Evolutionary conservation across 1,140 invertebrate species (phyloP).

Genomic region (Ganaspis sp.): DNA sequence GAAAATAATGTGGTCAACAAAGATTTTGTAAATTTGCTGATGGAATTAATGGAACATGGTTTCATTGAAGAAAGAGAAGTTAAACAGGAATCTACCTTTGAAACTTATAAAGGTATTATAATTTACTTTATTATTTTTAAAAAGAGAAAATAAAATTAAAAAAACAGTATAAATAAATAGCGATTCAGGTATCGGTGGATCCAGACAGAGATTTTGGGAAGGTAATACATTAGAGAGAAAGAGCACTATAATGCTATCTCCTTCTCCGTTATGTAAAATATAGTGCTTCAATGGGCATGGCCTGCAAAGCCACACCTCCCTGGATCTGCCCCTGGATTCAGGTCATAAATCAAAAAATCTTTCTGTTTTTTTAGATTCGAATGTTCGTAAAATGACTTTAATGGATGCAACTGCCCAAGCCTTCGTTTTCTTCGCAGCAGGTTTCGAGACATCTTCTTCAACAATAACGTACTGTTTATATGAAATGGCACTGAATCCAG

Average conservation of each 20-base stretch:
- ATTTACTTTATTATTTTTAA: background rate
- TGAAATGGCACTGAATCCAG: background rate
- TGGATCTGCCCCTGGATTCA: too few species aligned
- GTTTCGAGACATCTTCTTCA: background rate
- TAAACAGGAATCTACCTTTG: background rate
- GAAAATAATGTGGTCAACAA: background rate
- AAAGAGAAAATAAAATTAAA: too few species aligned
- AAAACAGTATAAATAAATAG: too few species aligned
- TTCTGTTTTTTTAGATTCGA: background rate
- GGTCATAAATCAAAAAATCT: too few species aligned
- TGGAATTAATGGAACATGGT: background rate
- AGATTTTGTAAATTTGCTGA: background rate
- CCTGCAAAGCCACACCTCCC: too few species aligned
- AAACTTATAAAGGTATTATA: background rate
- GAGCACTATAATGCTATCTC: too few species aligned
- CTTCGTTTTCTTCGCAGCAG: background rate
- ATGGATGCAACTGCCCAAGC: background rate
- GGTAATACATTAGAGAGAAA: too few species aligned
- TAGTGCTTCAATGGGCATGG: too few species aligned
- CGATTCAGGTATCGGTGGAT: too few species aligned
- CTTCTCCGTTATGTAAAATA: too few species aligned
- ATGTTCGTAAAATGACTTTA: background rate
- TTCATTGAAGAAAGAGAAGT: background rate
- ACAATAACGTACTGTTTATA: background rate
- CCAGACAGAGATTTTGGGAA: too few species aligned